Evolutionary conservation across 2,888 invertebrate genomes (phyloP), one percentile per base, ranked within the genome.

Genomic region (Graphium colonna): DNA sequence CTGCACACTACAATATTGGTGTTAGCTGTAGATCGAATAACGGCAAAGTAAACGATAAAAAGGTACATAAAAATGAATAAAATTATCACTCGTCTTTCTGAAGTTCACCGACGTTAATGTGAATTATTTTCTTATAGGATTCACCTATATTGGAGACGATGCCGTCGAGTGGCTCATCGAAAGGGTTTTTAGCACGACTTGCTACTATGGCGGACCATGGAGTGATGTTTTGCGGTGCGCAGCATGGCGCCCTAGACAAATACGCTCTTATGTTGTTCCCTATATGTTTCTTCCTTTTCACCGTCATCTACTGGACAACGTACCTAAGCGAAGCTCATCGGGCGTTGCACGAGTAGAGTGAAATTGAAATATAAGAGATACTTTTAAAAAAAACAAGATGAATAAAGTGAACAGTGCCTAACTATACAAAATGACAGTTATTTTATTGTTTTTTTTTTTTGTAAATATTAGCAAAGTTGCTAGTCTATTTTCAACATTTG

Each of bases 261-360:
- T 90, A 90, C 58, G 92, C 92, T 5, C 84, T 92, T n/a, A 90
- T 92, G 58, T 57, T 92, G 39, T 92, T 92, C 70, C 92, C 92
- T 0, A 57, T 92, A 55, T 90, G 91, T 69, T 92, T 92, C 75
- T 60, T 89, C 31, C 79, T 92, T 2, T 92, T 92, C 67, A 83
- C 91, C 40, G 72, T 90, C 56, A 89, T 91, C 56, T 92, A 92
- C 71, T 92, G 92, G 92, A 90, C 91, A 60, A 89, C 91, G 53
- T 92, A 92, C 72, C 82, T 92, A 53, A 91, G 84, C 75, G 92
- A 91, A 69, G 91, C 92, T 26, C 74, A 84, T 61, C 73, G 75
- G 54, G 75, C 72, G 57, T 68, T 71, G 66, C 70, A 64, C 60
- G 70, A 75, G 65, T 78, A 69, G 73, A 61, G 63, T 64, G 63